Evolutionary conservation across 2,113 vertebrate genomes (phyloP), one percentile per base, ranked within the genome.

Genomic region (Larimichthys crocea): DNA sequence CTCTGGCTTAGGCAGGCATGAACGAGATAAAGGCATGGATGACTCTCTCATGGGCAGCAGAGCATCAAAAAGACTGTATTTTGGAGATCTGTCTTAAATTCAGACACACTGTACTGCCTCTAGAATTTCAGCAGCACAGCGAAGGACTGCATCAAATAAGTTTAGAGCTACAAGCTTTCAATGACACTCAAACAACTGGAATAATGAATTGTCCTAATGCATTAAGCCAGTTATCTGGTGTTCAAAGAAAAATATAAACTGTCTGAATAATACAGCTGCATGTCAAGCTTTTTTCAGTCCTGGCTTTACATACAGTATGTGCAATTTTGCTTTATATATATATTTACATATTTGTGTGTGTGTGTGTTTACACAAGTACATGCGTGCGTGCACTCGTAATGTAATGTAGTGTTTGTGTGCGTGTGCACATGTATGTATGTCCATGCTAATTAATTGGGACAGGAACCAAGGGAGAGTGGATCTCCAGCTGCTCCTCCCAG

Each of bases 391-490:
- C 8, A 22, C 26, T 14, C 9, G 24, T 6, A 35, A 35, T 9
- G 8, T 5, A 55, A 14, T 40, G 19, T 7, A 35, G 9, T 19
- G 9, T 19, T 19, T 16, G 16, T 26, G n/a, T 40, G 62, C 19
- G 62, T 57, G 29, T 9, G 17, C 68, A 59, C 35, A 48, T 46
- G 57, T 19, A 29, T 76, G 52, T 53, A 42, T 48, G 82, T 77
- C 70, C 82, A 88, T 69, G 74, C 74, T 90, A 92, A 91, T 88
- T 89, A 94, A 93, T 71, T 93, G 81, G 90, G 79, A 88, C 92
- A 93, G 80, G 82, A 83, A 91, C 83, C 87, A 79, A 86, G 88
- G 92, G 91, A 92, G 81, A 90, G 72, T 79, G 29, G 67, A 82
- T 90, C 86, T 93, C 89, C 92, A 94, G 91, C 91, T 93, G 92